Evolutionary conservation across 2,888 invertebrate species (phyloP).

Genomic region (Homarus gammarus): DNA sequence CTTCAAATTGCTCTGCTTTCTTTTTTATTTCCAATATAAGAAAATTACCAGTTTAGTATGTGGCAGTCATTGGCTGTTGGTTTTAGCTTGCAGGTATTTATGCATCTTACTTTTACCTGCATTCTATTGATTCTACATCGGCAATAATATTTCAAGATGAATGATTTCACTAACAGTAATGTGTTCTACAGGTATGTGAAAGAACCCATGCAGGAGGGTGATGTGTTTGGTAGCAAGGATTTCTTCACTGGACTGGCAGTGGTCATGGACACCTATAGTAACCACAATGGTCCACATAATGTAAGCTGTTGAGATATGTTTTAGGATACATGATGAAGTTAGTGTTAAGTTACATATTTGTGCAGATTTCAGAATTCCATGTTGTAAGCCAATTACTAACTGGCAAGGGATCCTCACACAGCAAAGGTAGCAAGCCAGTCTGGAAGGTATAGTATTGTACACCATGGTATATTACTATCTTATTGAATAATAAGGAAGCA

Average conservation of each 20-base stretch:
- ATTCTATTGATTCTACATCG: background rate
- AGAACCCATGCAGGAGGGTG: conserved; percentile 89
- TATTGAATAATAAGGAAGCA: too few species aligned
- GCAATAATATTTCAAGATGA: background rate
- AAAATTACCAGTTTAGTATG: background rate
- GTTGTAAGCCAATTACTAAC: too few species aligned
- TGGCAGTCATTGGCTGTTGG: too few species aligned
- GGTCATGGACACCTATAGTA: conserved; percentile 98
- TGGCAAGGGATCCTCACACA: too few species aligned
- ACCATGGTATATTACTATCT: too few species aligned
- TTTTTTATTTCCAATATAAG: too few species aligned
- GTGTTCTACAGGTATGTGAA: conserved; percentile 78
- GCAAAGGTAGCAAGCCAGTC: too few species aligned
- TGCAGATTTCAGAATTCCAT: too few species aligned
- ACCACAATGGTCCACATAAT: conserved; percentile 99
- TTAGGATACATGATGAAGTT: too few species aligned
- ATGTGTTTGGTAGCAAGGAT: conserved; percentile 97
- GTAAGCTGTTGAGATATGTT: conserved; percentile 82
- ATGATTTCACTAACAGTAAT: background rate
- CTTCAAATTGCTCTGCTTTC: too few species aligned
- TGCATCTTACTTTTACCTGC: background rate
- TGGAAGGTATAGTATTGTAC: too few species aligned
- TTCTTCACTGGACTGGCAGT: conserved; percentile 93
- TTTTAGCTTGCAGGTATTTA: background rate
- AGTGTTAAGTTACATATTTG: too few species aligned